Base-by-base conservation (phyloP, 1,140 invertebrate species). In the Aphaenogaster rudis region DNA sequence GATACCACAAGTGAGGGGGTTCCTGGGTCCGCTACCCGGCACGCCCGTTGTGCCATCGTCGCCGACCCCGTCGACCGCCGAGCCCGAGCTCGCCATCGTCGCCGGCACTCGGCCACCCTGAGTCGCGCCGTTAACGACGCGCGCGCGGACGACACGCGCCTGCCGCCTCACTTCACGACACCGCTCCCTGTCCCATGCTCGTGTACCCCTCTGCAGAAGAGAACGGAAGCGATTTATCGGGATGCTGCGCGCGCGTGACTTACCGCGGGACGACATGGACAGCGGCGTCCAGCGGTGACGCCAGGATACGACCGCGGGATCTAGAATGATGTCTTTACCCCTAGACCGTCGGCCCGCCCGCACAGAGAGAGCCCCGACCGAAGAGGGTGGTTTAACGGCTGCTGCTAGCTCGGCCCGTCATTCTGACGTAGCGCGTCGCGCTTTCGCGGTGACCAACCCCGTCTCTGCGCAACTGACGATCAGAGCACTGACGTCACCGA, bases 1-100 rank as follows among this genome's bases (percentile, higher is more conserved):
- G 72, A 97, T 93, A 69, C 96, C 96, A 92, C 97, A 97, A 17
- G 97, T 93, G 11, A 97, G 93, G 0, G 97, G 97, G 92, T 97
- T 97, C 64, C 96, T 95, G 50, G 92, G 88, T 9, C 90, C 89
- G 8, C 84, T 85, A 61, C 79, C 82, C 39, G 82, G 81, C 74
- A 92, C 86, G 61, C 91, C 88, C 84, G 90, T 88, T 80, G 91
- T 92, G 42, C 91, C 92, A 36, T 93, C 93, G 64, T 88, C 93
- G 45, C 92, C 92, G 28, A 92, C 91, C 72, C 92, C 93, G 86
- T 88, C 91, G 50, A 89, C 90, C 28, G 84, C 76, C 69, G 90
- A 67, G 79, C 39, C 92, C 39, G 94, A 93, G 81, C 92, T 92
- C 59, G 94, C 94, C 94, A 95, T 94, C 86, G 88, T 87, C 76